Percentiles rank a stretch among this genome's conserved stretches.
Evolutionary conservation across 2,888 invertebrate genomes (phyloP).

Genomic region (Scaptomyza reducta): DNA sequence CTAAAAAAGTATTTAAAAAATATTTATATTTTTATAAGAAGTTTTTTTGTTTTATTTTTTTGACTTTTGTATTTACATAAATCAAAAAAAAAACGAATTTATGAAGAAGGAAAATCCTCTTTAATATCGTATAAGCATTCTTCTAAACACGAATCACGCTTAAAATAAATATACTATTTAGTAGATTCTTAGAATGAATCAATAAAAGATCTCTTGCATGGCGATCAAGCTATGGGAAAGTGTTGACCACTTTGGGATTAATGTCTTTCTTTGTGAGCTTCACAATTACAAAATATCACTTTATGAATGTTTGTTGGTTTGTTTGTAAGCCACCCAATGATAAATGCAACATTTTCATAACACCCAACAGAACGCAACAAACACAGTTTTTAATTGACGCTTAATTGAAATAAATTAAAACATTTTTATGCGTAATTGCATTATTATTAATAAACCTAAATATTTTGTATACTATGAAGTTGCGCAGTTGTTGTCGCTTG

Average conservation of each 20-base stretch:
- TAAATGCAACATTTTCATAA: constrained; percentile 23
- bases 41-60: too few relatives aligned
- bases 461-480: constrained; percentile 54
- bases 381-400: constrained; percentile 83
- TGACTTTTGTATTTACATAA: too few relatives aligned
- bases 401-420: constrained; percentile 85
- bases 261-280: constrained; percentile 2
- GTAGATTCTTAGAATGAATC: too few relatives aligned
- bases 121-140: too few relatives aligned
- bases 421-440: constrained; percentile 84
- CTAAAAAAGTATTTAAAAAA: too few relatives aligned
- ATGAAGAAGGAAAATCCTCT: too few relatives aligned
- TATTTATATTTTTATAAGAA: too few relatives aligned
- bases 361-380: constrained; percentile 33
- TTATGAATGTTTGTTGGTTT: not conserved
- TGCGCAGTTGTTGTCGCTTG: constrained; percentile 37
- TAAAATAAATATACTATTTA: too few relatives aligned
- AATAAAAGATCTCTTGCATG: too few relatives aligned
- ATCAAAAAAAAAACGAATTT: too few relatives aligned
- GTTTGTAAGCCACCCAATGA: constrained; percentile 11
- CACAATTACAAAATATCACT: not conserved
- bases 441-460: constrained; percentile 83
- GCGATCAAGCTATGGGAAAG: constrained; percentile 32
- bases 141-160: too few relatives aligned
- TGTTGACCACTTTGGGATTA: constrained; percentile 27